These are phyloP conservation scores for Astyanax mexicanus DNA, from an alignment of 2,797 vertebrate species.

Conservation along the genomic window DNA sequence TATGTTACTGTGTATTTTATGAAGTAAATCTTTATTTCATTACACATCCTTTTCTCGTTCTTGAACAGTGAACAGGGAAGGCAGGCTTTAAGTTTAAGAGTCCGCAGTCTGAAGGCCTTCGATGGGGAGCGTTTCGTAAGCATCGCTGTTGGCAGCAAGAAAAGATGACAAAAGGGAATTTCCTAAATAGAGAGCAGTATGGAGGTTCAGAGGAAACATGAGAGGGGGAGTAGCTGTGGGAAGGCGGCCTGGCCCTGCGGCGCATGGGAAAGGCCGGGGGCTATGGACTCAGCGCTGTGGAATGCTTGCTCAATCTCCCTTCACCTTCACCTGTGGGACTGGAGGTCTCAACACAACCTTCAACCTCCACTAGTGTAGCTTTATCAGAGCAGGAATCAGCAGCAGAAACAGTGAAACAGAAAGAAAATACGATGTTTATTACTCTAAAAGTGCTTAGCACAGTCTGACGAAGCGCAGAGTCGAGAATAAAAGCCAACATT, in stretches of 20 bases:
- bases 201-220: slow-evolving; percentile 39
- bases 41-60: too few relatives aligned
- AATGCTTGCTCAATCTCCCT: slow-evolving; percentile 30
- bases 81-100: background rate
- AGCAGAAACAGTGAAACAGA: background rate
- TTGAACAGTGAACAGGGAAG: too few relatives aligned
- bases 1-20: background rate
- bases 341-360: slow-evolving; percentile 4
- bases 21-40: background rate
- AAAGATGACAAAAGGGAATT: slow-evolving; percentile 46
- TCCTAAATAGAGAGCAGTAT: slow-evolving; percentile 26
- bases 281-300: slow-evolving; percentile 30
- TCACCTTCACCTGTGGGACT: slow-evolving; percentile 40
- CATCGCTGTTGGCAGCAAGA: slow-evolving; percentile 35
- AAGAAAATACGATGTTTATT: background rate
- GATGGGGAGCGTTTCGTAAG: slow-evolving; percentile 5
- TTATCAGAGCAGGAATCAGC: background rate
- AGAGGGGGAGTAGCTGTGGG: slow-evolving; percentile 18
- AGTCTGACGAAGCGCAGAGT: background rate
- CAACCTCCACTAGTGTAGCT: background rate
- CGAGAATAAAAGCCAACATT: background rate
- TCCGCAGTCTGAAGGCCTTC: background rate
- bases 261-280: slow-evolving; percentile 42
- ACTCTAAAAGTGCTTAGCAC: too few relatives aligned
- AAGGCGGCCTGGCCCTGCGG: background rate